phyloP scores from a whole-genome alignment of 2,113 vertebrate species.

The Acanthisitta chloris region DNA sequence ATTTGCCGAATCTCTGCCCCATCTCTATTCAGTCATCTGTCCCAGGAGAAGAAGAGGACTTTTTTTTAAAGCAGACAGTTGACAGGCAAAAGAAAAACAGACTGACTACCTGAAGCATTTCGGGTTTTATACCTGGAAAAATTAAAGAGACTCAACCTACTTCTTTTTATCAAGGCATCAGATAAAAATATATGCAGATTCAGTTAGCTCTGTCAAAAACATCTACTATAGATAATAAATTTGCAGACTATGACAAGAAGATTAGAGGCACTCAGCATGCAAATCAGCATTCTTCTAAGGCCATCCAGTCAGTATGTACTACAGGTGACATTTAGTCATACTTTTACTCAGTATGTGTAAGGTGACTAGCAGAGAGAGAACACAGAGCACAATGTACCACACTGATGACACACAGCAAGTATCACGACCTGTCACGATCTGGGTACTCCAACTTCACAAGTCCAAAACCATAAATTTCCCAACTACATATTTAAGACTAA shows the following conservation, averaged over 20 bases:
- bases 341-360: background rate
- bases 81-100: slow-evolving; percentile 42
- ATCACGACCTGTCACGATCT: background rate
- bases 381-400: fast-evolving
- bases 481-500: background rate
- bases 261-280: slow-evolving; percentile 34
- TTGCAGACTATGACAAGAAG: slow-evolving; percentile 43
- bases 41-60: slow-evolving; percentile 34
- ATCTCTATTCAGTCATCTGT: slow-evolving; percentile 37
- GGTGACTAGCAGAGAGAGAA: background rate
- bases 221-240: slow-evolving; percentile 11
- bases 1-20: slow-evolving; percentile 48
- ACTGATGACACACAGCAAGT: background rate
- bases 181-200: slow-evolving; percentile 37
- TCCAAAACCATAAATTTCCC: background rate
- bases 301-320: background rate
- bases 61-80: slow-evolving; percentile 13
- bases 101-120: slow-evolving; percentile 26
- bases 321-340: background rate
- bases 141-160: background rate
- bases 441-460: background rate
- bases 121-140: slow-evolving; percentile 14
- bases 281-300: slow-evolving; percentile 15
- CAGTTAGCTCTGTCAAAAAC: slow-evolving; percentile 36
- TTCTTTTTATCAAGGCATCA: background rate